Evolutionary conservation across 1,140 invertebrate species (phyloP).

Genomic region (Lycorma delicatula): DNA sequence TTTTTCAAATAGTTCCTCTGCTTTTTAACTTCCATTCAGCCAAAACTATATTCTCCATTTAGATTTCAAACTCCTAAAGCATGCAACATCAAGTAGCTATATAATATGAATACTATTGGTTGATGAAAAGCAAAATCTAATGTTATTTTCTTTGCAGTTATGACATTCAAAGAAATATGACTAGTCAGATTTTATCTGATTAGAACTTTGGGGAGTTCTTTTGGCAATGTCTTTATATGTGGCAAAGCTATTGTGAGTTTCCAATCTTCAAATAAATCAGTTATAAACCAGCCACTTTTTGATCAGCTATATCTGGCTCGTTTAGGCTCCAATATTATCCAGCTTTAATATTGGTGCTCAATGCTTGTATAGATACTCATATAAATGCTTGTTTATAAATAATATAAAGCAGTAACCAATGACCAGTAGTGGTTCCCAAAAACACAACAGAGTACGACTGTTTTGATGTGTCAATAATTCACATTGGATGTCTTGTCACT

Average conservation of each 20-base stretch:
- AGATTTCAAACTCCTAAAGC: too few relatives aligned
- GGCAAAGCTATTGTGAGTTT: slow-evolving; percentile 26
- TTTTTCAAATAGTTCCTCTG: too few relatives aligned
- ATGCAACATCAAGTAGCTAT: too few relatives aligned
- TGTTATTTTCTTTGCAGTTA: too few relatives aligned
- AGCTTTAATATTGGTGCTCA: slow-evolving; percentile 29
- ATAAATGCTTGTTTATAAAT: slow-evolving; percentile 30
- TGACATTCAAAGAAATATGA: too few relatives aligned
- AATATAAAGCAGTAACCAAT: slow-evolving; percentile 30
- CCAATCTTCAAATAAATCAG: slow-evolving; percentile 30
- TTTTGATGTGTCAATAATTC: slow-evolving; percentile 30
- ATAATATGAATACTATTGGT: too few relatives aligned
- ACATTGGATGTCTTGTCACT: slow-evolving; percentile 33
- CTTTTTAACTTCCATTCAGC: too few relatives aligned
- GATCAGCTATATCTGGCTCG: slow-evolving; percentile 10
- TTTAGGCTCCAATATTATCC: slow-evolving; percentile 28
- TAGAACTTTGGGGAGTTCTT: too few relatives aligned
- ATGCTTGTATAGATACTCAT: too few relatives aligned
- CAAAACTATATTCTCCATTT: too few relatives aligned
- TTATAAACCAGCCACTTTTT: slow-evolving; percentile 30
- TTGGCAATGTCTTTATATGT: slow-evolving; percentile 24
- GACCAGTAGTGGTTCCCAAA: slow-evolving; percentile 27
- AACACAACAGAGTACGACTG: slow-evolving; percentile 31
- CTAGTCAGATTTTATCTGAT: too few relatives aligned
- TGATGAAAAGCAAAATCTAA: too few relatives aligned